These are phyloP conservation scores for Podarcis raffonei DNA, from an alignment of 2,113 vertebrate genomes.

Conservation along the genomic window DNA sequence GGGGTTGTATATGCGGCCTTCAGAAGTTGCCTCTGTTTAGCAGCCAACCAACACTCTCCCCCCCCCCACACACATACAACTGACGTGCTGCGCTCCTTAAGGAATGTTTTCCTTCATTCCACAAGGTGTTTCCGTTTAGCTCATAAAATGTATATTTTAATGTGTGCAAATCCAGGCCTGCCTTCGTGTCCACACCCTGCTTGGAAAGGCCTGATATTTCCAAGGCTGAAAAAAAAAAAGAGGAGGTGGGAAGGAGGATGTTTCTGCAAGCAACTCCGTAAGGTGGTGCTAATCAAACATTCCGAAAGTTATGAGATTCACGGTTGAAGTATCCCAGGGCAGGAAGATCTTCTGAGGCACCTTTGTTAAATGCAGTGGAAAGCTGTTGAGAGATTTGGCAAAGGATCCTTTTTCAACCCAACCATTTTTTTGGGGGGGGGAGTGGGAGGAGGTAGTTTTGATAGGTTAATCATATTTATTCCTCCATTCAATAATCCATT, in stretches of 20 bases:
- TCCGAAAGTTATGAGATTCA: neutral
- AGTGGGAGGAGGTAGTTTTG: conserved; percentile 5
- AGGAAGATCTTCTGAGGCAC: neutral
- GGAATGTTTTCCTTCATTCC: neutral
- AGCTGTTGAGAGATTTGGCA: neutral
- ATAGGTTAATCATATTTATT: neutral
- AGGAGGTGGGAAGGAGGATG: neutral
- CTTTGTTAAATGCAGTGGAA: neutral
- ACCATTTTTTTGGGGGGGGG: neutral
- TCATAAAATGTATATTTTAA: neutral
- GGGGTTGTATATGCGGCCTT: neutral
- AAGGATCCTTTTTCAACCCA: neutral
- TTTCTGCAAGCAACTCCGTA: neutral
- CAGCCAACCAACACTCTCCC: neutral
- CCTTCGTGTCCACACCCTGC: neutral
- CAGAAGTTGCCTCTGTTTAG: neutral
- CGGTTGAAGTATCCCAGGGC: neutral
- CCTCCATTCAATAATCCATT: neutral
- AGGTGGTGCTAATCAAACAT: neutral
- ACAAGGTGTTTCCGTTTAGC: neutral
- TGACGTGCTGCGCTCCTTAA: neutral
- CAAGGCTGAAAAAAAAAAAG: neutral
- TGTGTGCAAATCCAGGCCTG: neutral
- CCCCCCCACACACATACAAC: neutral
- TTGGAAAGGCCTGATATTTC: neutral